A percentile compares a stretch with the other conserved stretches of the same genome.
These are phyloP conservation scores for Callosobruchus maculatus DNA, from an alignment of 2,888 invertebrate genomes.

Conservation along the genomic window DNA sequence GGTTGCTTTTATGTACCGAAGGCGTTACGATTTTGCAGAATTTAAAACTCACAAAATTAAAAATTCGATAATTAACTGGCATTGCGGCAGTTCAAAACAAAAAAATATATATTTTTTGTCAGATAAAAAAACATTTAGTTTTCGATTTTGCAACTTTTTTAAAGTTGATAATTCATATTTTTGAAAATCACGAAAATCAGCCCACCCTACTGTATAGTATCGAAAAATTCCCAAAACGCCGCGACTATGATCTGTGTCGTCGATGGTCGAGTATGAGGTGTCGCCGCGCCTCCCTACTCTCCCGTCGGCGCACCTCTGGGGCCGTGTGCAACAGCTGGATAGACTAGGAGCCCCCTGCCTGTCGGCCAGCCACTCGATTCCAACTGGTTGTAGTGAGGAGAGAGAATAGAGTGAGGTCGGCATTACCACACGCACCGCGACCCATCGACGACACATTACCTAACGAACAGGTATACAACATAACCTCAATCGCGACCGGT, in stretches of 20 bases:
- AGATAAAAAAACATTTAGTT: too few relatives aligned
- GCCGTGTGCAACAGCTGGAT: conserved; percentile 62
- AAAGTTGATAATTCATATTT: too few relatives aligned
- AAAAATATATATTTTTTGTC: too few relatives aligned
- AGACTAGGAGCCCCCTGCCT: conserved; percentile 55
- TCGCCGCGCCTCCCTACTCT: conserved; percentile 27
- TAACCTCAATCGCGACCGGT: not conserved
- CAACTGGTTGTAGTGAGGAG: conserved; percentile 58
- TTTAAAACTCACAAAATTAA: too few relatives aligned
- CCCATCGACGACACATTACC: not conserved
- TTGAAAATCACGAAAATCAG: too few relatives aligned
- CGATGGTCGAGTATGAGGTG: conserved; percentile 15
- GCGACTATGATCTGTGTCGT: conserved; percentile 16
- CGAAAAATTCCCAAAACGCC: not conserved
- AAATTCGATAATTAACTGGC: too few relatives aligned
- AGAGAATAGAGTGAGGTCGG: conserved; percentile 23
- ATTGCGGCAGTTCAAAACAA: too few relatives aligned
- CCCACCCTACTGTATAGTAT: too few relatives aligned
- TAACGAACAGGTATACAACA: too few relatives aligned
- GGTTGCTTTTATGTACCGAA: too few relatives aligned
- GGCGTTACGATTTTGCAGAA: too few relatives aligned
- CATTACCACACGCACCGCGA: not conserved
- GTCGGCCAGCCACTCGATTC: conserved; percentile 57
- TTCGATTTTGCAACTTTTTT: too few relatives aligned
- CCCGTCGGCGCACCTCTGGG: conserved; percentile 30